A percentile compares a stretch with the other conserved stretches of the same genome.
These are phyloP conservation scores for Coleophora deauratella DNA, from an alignment of 2,888 invertebrate genomes.

Conservation along the genomic window DNA sequence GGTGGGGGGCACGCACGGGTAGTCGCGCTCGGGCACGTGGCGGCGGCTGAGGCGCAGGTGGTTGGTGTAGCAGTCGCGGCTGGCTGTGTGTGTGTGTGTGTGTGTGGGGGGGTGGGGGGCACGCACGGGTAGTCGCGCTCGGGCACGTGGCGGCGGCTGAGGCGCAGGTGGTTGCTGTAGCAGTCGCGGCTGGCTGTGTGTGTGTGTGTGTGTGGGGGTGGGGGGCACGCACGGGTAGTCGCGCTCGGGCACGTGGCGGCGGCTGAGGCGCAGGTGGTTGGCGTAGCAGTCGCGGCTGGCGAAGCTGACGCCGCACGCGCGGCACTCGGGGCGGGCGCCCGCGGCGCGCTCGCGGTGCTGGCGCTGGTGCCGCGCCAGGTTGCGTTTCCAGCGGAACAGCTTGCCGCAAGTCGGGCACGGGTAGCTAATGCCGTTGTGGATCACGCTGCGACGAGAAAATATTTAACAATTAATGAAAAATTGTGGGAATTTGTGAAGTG, in stretches of 20 bases:
- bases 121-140: conserved; percentile 49
- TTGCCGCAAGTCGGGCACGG: conserved; percentile 62
- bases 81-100: too few species aligned
- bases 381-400: conserved; percentile 61
- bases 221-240: conserved; percentile 40
- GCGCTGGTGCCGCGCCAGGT: conserved; percentile 52
- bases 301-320: conserved; percentile 53
- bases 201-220: too few species aligned
- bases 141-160: conserved; percentile 52
- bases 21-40: too few species aligned
- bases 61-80: too few species aligned
- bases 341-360: conserved; percentile 48
- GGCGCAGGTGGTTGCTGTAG: too few species aligned
- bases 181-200: too few species aligned
- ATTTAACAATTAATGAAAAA: too few species aligned
- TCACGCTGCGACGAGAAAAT: conserved; percentile 49
- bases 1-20: too few species aligned
- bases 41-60: too few species aligned
- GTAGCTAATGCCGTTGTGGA: conserved; percentile 54
- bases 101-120: too few species aligned
- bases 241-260: conserved; percentile 47
- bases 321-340: conserved; percentile 45
- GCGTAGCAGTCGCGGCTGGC: conserved; percentile 54
- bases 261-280: conserved; percentile 60
- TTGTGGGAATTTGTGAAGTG: too few species aligned